A percentile compares a stretch with the other conserved stretches of the same genome.
These are phyloP conservation scores for Eustalomyia histrio DNA, from an alignment of 2,888 invertebrate genomes.

Conservation along the genomic window DNA sequence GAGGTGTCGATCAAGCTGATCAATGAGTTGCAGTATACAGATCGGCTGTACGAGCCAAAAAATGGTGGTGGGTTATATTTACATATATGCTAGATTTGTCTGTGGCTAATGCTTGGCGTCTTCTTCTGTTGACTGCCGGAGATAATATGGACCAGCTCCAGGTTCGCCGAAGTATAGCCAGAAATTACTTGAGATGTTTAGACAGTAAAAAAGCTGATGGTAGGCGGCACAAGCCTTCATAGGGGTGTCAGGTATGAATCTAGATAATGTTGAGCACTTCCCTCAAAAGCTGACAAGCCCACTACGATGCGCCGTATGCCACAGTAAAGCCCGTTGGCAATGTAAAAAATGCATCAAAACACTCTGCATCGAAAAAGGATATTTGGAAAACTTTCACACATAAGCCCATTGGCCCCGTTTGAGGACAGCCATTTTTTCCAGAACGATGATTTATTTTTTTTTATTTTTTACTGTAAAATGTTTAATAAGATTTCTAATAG, in stretches of 20 bases:
- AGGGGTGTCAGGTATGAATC: not conserved
- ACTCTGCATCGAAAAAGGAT: not conserved
- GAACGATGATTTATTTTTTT: no score
- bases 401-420: conserved; percentile 13
- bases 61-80: no score
- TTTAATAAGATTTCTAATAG: no score
- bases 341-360: conserved; percentile 18
- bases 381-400: conserved; percentile 17
- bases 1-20: conserved; percentile 15
- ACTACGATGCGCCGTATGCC: not conserved
- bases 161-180: conserved; percentile 3
- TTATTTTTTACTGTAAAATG: no score
- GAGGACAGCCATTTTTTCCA: not conserved
- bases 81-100: not conserved
- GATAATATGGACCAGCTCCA: conserved; percentile 1
- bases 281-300: conserved; percentile 1
- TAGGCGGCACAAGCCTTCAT: conserved; percentile 10
- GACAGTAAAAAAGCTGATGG: not conserved
- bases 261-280: conserved; percentile 6
- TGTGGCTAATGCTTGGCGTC: not conserved
- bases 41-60: not conserved
- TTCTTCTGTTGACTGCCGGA: not conserved
- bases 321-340: conserved; percentile 7
- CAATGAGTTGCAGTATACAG: conserved; percentile 12
- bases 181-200: conserved; percentile 2